Evolutionary conservation across 2,113 vertebrate species (phyloP).

Genomic region (Erythrocebus patas): DNA sequence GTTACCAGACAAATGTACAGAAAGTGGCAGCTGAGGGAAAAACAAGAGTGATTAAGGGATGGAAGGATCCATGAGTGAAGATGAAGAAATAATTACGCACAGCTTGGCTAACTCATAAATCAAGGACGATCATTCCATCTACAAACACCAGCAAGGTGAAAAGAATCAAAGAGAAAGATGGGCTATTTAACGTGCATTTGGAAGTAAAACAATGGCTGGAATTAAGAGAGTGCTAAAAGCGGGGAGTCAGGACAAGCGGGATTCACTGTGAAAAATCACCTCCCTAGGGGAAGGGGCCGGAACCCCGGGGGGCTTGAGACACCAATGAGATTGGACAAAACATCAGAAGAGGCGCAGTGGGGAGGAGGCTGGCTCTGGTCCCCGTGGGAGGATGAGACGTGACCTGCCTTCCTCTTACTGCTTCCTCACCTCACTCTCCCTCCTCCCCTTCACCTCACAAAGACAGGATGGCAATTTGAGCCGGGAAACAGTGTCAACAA

Average conservation of each 20-base stretch:
- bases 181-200: conserved; percentile 27
- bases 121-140: conserved; percentile 51
- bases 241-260: background rate
- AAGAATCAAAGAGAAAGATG: conserved; percentile 7
- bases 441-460: background rate
- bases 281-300: background rate
- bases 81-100: conserved; percentile 68
- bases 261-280: conserved; percentile 17
- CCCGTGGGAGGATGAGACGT: background rate
- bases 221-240: background rate
- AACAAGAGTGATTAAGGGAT: conserved; percentile 64
- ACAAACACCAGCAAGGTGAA: conserved; percentile 53
- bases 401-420: background rate
- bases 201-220: conserved; percentile 24
- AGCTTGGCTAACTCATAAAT: conserved; percentile 65
- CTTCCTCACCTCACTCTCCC: background rate
- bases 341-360: rapidly evolving
- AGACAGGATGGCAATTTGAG: background rate
- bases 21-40: conserved; percentile 61
- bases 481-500: background rate
- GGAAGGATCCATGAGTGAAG: conserved; percentile 59
- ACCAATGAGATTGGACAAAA: background rate
- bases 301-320: background rate
- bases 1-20: conserved; percentile 43
- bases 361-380: background rate